Evolutionary conservation across 2,113 vertebrate genomes (phyloP).

Genomic region (Vimba vimba): DNA sequence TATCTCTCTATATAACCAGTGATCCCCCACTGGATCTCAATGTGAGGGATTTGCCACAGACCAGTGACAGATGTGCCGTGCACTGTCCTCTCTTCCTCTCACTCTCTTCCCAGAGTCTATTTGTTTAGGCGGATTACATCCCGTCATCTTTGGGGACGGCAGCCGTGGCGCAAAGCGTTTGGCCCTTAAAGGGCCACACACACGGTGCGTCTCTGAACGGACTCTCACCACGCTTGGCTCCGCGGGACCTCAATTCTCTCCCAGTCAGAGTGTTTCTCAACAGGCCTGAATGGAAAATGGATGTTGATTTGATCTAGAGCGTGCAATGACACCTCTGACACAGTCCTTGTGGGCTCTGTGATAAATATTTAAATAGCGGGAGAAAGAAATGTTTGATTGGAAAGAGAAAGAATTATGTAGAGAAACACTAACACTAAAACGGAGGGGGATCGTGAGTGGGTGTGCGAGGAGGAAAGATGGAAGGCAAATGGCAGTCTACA

Average conservation of each 20-base stretch:
- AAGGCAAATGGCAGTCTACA: conserved; percentile 21
- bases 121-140: conserved; percentile 74
- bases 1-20: conserved; percentile 39
- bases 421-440: neutral
- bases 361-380: conserved; percentile 42
- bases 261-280: conserved; percentile 8
- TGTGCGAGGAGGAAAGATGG: conserved; percentile 9
- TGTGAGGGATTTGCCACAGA: conserved; percentile 50
- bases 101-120: conserved; percentile 62
- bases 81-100: conserved; percentile 59
- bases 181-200: conserved; percentile 56
- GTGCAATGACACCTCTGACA: conserved; percentile 37
- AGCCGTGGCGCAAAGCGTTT: conserved; percentile 46
- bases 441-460: neutral
- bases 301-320: conserved; percentile 49
- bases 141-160: conserved; percentile 45
- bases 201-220: neutral
- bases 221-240: neutral
- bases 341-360: conserved; percentile 30
- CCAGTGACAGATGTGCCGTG: conserved; percentile 40
- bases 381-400: conserved; percentile 9
- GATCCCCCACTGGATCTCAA: conserved; percentile 40
- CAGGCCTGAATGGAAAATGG: conserved; percentile 28
- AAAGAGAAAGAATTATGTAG: conserved; percentile 2
- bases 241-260: conserved; percentile 4